Base-by-base conservation (phyloP, 1,140 invertebrate species). In the Trissolcus basalis region DNA sequence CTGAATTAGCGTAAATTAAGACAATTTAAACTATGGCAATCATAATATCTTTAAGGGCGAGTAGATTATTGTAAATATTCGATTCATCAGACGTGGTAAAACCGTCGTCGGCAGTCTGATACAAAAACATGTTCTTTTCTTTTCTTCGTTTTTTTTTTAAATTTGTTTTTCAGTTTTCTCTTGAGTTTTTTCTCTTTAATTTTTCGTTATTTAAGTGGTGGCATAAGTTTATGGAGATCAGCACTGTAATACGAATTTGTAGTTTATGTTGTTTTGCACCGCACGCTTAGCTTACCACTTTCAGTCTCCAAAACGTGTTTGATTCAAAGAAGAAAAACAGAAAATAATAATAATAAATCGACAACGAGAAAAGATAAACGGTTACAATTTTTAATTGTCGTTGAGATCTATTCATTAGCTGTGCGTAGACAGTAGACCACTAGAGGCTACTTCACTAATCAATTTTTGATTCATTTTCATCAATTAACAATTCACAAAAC, bases 401-500 rank as follows among this genome's bases (percentile, higher is more conserved):
- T 27, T 55, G 70, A 53, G 72, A 68, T 65, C 81, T 83, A 78
- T 84, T 84, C 75, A 82, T 80, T 87, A 83, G 81, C 82, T 85
- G 84, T 80, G 78, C 80, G 82, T 86, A 88, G 85, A 85, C 65
- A 61, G 84, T 86, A 86, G 85, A 86, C 80, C 83, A 87, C 82
- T 87, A 87, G 86, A 88, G 86, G 86, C 85, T 88, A 88, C 84
- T 85, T 82, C 81, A 81, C 80, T 81, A 84, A 84, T 70, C 82
- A 80, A 65, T 76, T 85, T 78, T 82, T 78, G 15, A 65, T 64
- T 64, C 53, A 63, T 49, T 35, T 47, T 54, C 15, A 27, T 32
- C 59, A 48, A 68, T 35, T 60, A 41, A 51, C 11, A 11, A 39
- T 47, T n/a, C 48, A 13, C 35, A 51, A 7, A 36, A 9, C 32